Evolutionary conservation across 2,113 vertebrate species (phyloP), one percentile per base, ranked within the genome.

Genomic region (Neolamprologus modestus): DNA sequence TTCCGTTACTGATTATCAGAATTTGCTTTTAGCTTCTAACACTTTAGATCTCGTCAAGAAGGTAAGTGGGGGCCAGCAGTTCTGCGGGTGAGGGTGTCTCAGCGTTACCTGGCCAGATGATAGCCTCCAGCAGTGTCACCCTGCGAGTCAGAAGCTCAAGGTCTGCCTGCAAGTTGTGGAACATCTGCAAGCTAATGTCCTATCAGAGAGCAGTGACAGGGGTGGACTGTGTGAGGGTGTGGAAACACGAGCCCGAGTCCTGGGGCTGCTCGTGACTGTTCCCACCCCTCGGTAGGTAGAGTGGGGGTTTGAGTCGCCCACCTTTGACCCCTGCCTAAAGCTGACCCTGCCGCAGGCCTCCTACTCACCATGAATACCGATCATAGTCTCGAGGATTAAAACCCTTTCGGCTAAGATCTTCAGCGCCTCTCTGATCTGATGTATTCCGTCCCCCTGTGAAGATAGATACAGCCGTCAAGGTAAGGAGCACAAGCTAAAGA

Each of bases 311-410:
- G 79, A 88, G 84, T 35, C 2, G 7, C 66, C 88, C 87, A 88
- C 92, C 86, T 90, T 84, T 91, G 91, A 95, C 94, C 95, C 90
- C 92, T 93, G 92, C 93, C 95, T 95, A 94, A 94, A 94, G 94
- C 96, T 96, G 95, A 96, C 92, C 94, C 96, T 96, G 94, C 92
- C 93, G 95, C 94, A 94, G 94, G 92, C 93, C 95, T 95, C 96
- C 97, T 98, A 99, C 98, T 99, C 98, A 99, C 98, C 98, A 94
- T 99, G 98, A 95, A 99, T 99, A 98, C 98, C 98, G 96, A 99
- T 99, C 98, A 99, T 98, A 97, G 98, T 99, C 97, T 99, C 98
- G 96, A 99, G 98, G 98, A 99, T 99, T 98, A 99, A 98, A 98
- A 99, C 98, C 98, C 98, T 98, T 96, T 99, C 98, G 19, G 98